These are phyloP conservation scores for Idaea biselata DNA, from an alignment of 2,888 invertebrate genomes.

Conservation along the genomic window DNA sequence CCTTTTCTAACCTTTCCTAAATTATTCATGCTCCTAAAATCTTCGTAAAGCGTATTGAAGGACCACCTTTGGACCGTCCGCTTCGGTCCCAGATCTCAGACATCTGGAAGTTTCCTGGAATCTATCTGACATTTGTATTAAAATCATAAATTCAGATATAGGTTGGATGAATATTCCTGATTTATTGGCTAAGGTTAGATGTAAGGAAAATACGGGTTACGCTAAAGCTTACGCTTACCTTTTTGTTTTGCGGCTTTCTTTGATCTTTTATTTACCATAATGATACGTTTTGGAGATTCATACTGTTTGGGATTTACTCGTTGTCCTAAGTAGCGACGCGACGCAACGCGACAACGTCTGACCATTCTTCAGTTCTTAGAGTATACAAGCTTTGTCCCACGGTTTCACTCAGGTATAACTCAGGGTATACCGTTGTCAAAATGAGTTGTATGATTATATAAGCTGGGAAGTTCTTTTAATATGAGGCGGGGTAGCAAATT, in stretches of 20 bases:
- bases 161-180: background rate
- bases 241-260: background rate
- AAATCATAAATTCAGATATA: background rate
- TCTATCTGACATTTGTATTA: background rate
- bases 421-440: too few relatives aligned
- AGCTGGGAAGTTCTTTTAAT: too few relatives aligned
- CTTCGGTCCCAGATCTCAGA: background rate
- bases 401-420: too few relatives aligned
- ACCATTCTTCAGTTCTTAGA: too few relatives aligned
- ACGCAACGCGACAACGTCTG: too few relatives aligned
- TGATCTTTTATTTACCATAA: background rate
- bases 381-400: too few relatives aligned
- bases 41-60: background rate
- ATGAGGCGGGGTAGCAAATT: too few relatives aligned
- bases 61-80: background rate
- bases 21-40: slow-evolving; percentile 1
- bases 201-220: background rate
- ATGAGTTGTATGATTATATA: too few relatives aligned
- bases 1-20: background rate
- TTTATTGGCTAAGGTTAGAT: background rate
- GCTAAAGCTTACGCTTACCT: background rate
- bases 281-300: background rate
- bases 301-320: too few relatives aligned
- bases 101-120: background rate
- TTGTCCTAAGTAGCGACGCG: too few relatives aligned